Percentiles rank a stretch among this genome's conserved stretches.
These are phyloP conservation scores for Isichthys henryi DNA, from an alignment of 2,113 vertebrate genomes.

Conservation along the genomic window DNA sequence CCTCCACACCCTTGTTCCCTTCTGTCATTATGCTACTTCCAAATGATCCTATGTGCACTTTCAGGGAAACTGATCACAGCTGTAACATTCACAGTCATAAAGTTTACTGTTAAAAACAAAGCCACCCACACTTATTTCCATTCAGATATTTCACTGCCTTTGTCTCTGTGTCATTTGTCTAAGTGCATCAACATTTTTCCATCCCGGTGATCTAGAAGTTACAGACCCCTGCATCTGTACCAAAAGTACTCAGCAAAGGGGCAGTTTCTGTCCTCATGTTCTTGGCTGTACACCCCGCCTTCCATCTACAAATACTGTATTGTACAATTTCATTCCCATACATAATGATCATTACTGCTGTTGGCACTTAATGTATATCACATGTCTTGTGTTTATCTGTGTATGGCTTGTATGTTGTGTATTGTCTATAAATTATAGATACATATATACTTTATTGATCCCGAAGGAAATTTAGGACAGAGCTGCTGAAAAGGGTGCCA, in stretches of 20 bases:
- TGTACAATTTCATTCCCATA: neutral
- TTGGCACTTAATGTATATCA: neutral
- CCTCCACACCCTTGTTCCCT: neutral
- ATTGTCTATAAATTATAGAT: neutral
- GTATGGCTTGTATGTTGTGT: neutral
- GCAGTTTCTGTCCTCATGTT: neutral
- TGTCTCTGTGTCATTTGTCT: neutral
- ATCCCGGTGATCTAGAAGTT: neutral
- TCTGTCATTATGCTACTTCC: neutral
- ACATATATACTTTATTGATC: too few relatives aligned
- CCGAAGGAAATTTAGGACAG: too few relatives aligned
- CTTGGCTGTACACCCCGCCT: neutral
- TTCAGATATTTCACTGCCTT: neutral
- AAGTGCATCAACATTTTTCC: neutral
- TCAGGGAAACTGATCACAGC: neutral
- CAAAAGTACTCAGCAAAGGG: neutral
- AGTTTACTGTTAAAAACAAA: neutral
- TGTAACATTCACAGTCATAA: neutral
- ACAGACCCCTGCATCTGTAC: neutral
- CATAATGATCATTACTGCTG: neutral
- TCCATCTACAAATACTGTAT: neutral
- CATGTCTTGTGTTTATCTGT: neutral
- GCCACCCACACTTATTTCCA: neutral
- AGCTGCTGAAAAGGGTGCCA: too few relatives aligned
- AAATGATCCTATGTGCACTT: neutral